Base-by-base conservation (phyloP, 1,140 invertebrate species). In the Phthorimaea operculella region DNA sequence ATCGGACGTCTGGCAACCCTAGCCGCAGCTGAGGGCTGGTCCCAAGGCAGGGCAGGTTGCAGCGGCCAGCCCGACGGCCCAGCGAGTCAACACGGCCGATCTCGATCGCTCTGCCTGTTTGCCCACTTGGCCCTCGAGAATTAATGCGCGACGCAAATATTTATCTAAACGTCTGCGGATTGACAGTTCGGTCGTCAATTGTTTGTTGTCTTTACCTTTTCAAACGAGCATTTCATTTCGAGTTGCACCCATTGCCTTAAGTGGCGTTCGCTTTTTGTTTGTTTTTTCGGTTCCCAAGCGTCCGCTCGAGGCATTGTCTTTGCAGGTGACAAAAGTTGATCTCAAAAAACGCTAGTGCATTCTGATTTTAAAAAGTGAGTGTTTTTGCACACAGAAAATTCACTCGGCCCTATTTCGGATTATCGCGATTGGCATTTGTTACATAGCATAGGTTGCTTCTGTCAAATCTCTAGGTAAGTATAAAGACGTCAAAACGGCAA, bases 71-170 rank as follows among this genome's bases (percentile, higher is more conserved):
- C 44, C 9, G 17, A 33, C 18, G 1, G 48, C 14, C 21, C 2
- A 6, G 21, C n/a, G 45, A 48, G 70, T 75, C 71, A 76, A 82
- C 66, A 78, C 66, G 68, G 64, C 67, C 69, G 79, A 75, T 81
- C 71, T 76, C 70, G 74, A 80, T 82, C 74, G 72, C 64, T 74
- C 66, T 69, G 58, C 57, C 64, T 79, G 68, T 80, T 81, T 78
- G 64, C 73, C 60, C 75, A 52, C 69, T 70, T 66, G 60, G 70
- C 68, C 74, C 72, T 78, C 71, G 66, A 74, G 75, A 75, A 84
- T 83, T 84, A 84, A 84, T 84, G 81, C 81, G 73, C 66, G 69
- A 67, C 76, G 79, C 77, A 83, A 84, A 85, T 83, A 83, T 85
- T 85, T 79, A 75, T 77, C 79, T 74, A 81, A 79, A 84, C 79